phyloP scores from a whole-genome alignment of 53 echinoderm and acorn worm genomes.

The Mesocentrotus franciscanus region DNA sequence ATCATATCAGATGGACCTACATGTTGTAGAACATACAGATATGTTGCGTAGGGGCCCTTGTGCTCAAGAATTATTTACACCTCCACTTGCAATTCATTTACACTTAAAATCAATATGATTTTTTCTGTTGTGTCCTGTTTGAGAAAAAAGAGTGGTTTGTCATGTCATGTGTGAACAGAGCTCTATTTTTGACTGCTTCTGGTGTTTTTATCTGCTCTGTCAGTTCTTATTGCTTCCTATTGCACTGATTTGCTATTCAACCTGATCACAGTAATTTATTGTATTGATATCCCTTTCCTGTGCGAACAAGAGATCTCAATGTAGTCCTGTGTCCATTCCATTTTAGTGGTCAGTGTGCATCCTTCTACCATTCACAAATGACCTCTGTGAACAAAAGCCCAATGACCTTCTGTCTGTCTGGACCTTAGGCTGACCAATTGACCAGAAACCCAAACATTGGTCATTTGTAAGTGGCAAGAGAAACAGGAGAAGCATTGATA shows the following conservation, averaged over 20 bases:
- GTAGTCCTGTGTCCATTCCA: conserved; percentile 4
- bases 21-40: too few relatives aligned
- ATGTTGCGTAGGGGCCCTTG: too few relatives aligned
- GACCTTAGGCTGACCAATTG: not conserved
- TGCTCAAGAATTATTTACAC: too few relatives aligned
- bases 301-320: not conserved
- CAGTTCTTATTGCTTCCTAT: conserved; percentile 12
- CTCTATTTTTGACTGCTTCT: not conserved
- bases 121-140: too few relatives aligned
- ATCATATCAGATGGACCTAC: too few relatives aligned
- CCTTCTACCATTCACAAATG: conserved; percentile 37
- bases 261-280: conserved; percentile 2
- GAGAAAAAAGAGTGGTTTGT: too few relatives aligned
- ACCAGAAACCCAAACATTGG: conserved; percentile 50
- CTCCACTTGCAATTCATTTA: too few relatives aligned
- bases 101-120: too few relatives aligned
- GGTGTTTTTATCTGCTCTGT: conserved; percentile 18
- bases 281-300: conserved; percentile 34
- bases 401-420: conserved; percentile 43
- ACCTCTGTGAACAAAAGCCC: conserved; percentile 25
- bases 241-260: conserved; percentile 37
- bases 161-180: too few relatives aligned
- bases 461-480: conserved; percentile 33
- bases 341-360: not conserved
- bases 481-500: conserved; percentile 8